phyloP scores from a whole-genome alignment of 2,797 vertebrate genomes.

The Galagoides demidoff region DNA sequence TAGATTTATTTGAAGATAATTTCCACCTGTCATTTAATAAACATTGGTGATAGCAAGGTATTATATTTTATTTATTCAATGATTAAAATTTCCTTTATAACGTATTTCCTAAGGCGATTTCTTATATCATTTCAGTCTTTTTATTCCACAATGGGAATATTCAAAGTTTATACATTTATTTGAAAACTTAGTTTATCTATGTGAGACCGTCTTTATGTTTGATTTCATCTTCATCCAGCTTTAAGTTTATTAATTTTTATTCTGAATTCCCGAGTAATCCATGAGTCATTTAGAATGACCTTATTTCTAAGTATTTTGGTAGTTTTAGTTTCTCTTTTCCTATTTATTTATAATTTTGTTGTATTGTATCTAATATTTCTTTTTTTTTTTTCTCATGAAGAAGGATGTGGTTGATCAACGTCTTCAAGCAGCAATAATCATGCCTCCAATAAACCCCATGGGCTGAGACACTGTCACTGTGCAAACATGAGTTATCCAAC shows the following conservation, averaged over 20 bases:
- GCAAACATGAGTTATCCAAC: background rate
- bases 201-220: background rate
- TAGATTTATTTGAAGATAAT: background rate
- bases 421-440: no score
- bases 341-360: background rate
- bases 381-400: no score
- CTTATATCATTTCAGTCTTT: background rate
- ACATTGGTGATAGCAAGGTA: background rate
- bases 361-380: background rate
- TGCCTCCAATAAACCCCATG: no score
- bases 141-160: background rate
- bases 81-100: background rate
- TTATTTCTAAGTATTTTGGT: background rate
- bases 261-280: background rate
- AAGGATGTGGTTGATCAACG: no score
- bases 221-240: background rate
- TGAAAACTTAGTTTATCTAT: background rate
- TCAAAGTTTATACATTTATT: background rate
- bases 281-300: background rate
- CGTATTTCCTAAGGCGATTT: background rate
- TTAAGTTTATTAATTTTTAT: background rate
- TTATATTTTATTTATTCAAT: background rate
- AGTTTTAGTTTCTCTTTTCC: background rate
- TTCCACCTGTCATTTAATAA: background rate
- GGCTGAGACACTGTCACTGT: no score